Evolutionary conservation across 2,888 invertebrate species (phyloP), one percentile per base, ranked within the genome.

Genomic region (Lasioglossum malachurum): DNA sequence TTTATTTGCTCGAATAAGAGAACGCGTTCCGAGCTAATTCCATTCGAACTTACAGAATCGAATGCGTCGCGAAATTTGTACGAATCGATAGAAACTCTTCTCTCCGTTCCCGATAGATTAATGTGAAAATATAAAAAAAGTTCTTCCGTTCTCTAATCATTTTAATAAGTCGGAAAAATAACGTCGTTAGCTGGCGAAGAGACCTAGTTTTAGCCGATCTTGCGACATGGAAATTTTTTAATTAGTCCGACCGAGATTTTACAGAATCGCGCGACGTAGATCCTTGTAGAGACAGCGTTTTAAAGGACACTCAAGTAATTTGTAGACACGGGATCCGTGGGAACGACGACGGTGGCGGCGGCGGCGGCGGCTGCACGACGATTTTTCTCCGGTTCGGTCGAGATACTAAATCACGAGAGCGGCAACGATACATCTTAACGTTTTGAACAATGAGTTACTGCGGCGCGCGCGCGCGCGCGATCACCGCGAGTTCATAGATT

Each of bases 341-440:
- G 69, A 69, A 69, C 69, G 69, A 38, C 41, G 53, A 8, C 53
- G 23, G 23, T 23, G 53, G 23, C 53, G 53, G 53, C 53, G 23
- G 46, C 46, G 46, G 23, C 46, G 46, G 53, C 53, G 73, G 23
- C 73, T 49, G 49, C 12, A 49, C 49, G 16, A 12, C 4, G 31
- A 74, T 74, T 74, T 74, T 74, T 74, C 46, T 35, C 23, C 10
- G 19, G 46, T 69, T 19, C 78, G 78, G 86, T 88, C 82, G 73
- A n/a, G 57, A 73, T 75, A 31, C 57, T 82, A 86, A 87, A 87
- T 87, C 86, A 73, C 78, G 75, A 41, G 53, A 79, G 49, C 78
- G 35, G 16, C 35, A 44, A 49, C 64, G 41, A 72, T 41, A 35
- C 16, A 76, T 74, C 74, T 57, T 57, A 53, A 19, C 53, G 23